These are phyloP conservation scores for Picathartes gymnocephalus DNA, from an alignment of 2,113 vertebrate species.

Conservation along the genomic window DNA sequence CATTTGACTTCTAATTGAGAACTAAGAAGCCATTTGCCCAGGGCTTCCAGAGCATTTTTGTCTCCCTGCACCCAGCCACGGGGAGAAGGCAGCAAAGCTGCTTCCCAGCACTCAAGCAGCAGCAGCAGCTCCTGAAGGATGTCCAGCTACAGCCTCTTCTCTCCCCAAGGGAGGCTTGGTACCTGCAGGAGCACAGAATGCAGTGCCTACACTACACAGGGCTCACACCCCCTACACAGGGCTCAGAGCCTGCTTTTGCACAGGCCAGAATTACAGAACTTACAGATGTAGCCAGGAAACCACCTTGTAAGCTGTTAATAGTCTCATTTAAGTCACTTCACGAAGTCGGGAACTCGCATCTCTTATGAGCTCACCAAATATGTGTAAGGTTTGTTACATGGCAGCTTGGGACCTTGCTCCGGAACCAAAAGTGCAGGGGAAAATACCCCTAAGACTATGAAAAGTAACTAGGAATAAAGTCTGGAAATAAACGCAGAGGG, in stretches of 20 bases:
- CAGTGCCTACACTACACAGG: fast-evolving
- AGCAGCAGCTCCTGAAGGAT: not conserved
- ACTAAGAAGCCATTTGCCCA: not conserved
- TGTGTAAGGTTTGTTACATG: not conserved
- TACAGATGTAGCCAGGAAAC: not conserved
- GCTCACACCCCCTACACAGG: not conserved
- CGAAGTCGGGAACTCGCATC: not conserved
- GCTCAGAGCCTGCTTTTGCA: not conserved
- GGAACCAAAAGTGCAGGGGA: not conserved
- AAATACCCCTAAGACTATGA: not conserved
- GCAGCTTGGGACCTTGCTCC: not conserved
- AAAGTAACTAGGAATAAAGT: not conserved
- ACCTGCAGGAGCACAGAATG: not conserved
- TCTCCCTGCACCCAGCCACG: fast-evolving
- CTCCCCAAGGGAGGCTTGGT: not conserved
- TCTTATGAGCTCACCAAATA: not conserved
- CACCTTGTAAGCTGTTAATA: not conserved
- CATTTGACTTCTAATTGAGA: not conserved
- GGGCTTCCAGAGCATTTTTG: not conserved
- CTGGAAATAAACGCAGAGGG: not conserved
- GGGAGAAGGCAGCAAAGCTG: not conserved
- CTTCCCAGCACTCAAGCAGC: not conserved
- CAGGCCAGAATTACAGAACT: not conserved
- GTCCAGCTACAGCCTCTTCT: not conserved
- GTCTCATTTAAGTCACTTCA: not conserved